Conservation (phyloP, 1,140 invertebrate genomes). For the Ostrea edulis region DNA sequence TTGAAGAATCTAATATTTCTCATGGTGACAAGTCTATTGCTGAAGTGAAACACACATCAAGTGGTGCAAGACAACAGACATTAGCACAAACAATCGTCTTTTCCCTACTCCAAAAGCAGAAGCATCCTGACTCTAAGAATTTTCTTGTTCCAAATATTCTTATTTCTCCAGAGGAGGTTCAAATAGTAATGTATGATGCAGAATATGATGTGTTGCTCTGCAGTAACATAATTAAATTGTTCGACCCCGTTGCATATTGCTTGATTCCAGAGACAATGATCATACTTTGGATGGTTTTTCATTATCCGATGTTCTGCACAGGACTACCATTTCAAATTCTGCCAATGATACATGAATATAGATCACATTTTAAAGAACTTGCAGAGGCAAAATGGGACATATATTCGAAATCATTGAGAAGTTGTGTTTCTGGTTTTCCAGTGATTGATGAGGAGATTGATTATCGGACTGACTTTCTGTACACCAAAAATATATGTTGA, state of each 20-base stretch:
- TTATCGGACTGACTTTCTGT: not conserved
- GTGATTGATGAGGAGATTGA: not conserved
- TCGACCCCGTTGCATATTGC: not conserved
- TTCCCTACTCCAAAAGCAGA: slow-evolving; percentile 19
- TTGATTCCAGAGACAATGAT: not conserved
- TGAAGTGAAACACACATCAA: not conserved
- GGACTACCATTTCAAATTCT: not conserved
- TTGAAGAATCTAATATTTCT: not conserved
- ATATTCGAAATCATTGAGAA: not conserved
- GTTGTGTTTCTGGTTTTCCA: not conserved
- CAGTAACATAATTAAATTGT: not conserved
- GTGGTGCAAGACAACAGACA: not conserved
- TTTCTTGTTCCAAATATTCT: slow-evolving; percentile 32
- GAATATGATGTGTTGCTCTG: slow-evolving; percentile 20
- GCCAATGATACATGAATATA: not conserved
- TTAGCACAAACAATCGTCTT: slow-evolving; percentile 33
- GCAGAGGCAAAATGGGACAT: not conserved
- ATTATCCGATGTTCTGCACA: not conserved
- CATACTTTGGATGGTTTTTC: slow-evolving; percentile 5
- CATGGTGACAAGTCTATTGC: not conserved
- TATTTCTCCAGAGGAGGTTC: not conserved
- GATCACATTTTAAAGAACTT: not conserved
- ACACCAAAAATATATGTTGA: no score
- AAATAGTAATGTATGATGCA: slow-evolving; percentile 3
- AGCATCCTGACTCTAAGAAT: not conserved